Base-by-base conservation (phyloP, 2,888 invertebrate species). In the Tanytarsus gracilentus region DNA sequence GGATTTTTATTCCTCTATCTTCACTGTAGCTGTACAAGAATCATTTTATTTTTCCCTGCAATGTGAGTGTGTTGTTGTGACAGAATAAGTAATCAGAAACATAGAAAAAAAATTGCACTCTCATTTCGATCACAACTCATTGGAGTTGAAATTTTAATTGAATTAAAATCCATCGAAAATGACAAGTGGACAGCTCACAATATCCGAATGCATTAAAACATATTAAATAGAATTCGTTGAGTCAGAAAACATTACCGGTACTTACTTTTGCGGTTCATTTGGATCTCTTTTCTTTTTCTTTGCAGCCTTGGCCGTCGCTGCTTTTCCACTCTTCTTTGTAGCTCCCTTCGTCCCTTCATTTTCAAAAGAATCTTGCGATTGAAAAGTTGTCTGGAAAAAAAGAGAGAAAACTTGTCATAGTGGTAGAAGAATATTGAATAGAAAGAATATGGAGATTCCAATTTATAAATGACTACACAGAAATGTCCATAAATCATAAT, bases 251-350 rank as follows among this genome's bases (percentile, higher is more conserved):
- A 14, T 48, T 21, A 39, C 14, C 40, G 14, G 5, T 11, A 76
- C 84, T 81, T 78, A 92, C 92, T 96, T 96, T 76, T 92, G 88
- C 25, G 96, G 96, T 74, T 96, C 95, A 77, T 93, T 94, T 8
- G 93, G 92, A 72, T 94, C 94, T 69, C 89, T 80, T 79, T 92
- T 92, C 82, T 93, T 93, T 23, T 48, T 58, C 39, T 36, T 26
- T 1, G n/a, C n/a, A n/a, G 30, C 11, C 80, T 92, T 92, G 77
- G 90, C 90, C 76, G 91, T 91, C 72, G 86, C 86, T 55, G 88
- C 85, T 78, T 88, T 88, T 40, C 88, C 85, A 72, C 85, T 91
- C 21, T 58, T 58, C 9, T 25, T 40, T 23, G 26, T 14, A 40
- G 18, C n/a, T 48, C n/a, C 26, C 73, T 60, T 50, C n/a, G 21